Base-by-base conservation (phyloP, 2,113 vertebrate species). In the Macrotis lagotis region DNA sequence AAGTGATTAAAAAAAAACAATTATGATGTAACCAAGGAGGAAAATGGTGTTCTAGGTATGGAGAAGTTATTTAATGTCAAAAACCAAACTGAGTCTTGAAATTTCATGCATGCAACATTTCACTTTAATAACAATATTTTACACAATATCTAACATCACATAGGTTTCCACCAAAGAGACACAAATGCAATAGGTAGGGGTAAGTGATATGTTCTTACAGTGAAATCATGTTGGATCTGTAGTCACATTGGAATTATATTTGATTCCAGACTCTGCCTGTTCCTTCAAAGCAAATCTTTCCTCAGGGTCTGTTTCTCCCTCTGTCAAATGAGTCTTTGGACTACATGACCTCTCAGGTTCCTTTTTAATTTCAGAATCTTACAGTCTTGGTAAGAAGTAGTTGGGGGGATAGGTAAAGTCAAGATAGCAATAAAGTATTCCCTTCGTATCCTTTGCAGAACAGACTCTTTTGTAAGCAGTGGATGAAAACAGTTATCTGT, bases 401-500 rank as follows among this genome's bases (percentile, higher is more conserved):
- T 96, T 96, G 12, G 90, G 91, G 83, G 51, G 6, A 93, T 90
- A 53, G 26, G 16, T 44, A 94, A 97, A 96, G 91, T 74, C n/a
- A 94, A 92, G 25, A 96, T 31, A 94, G 51, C 91, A 96, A 6
- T n/a, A 83, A 93, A 98, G 90, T 48, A 97, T 93, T 89, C 96
- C 96, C 98, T 97, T 96, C 49, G 49, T 93, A 49, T 51, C 90
- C 94, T 26, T 92, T 50, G n/a, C 93, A 92, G 88, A 49, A 92
- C 74, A 90, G n/a, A 48, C 25, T 51, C 49, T 37, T 90, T 98
- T 92, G 97, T 8, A 96, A 91, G 96, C 48, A 97, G 90, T 25
- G 50, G 97, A 96, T 95, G 91, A 66, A 44, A 44, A 94, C 96
- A 94, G 97, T 66, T 8, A 97, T 93, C 94, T 96, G 91, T 94